Base-by-base conservation (phyloP, 2,797 vertebrate species). In the Takifugu rubripes region DNA sequence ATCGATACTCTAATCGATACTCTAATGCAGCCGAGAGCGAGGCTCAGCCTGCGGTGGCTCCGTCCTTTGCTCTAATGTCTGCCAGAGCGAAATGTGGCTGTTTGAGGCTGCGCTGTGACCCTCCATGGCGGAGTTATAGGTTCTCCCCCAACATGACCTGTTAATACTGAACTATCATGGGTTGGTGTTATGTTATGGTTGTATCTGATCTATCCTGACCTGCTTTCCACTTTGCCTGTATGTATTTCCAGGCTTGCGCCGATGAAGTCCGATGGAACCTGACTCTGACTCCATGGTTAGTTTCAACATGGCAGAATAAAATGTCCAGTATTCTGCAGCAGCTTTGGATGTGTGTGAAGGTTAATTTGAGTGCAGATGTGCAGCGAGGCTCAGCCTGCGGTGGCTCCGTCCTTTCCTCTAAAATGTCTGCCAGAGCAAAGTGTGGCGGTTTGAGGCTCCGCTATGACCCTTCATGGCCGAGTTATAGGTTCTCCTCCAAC, bases 361-460 rank as follows among this genome's bases (percentile, higher is more conserved):
- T 27, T 7, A n/a, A n/a, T 26, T 27, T 4, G 12, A 14, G 12
- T 49, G 45, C 87, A 89, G 83, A 48, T 55, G 56, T 79, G 77
- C 85, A 88, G 84, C 82, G 64, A 90, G 90, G 71, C 79, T 21
- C 8, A 63, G 79, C 77, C 45, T 71, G 53, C 7, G 0, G 87
- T 95, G 92, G 85, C 82, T 82, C 64, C 61, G 67, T 25, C 72
- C 92, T 89, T 91, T 93, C 91, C 92, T 94, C 25, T 46, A 64
- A 21, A 21, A 78, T 36, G 85, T 89, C 93, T 93, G 94, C 92
- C 49, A 94, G 79, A 95, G 70, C 87, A 7, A 72, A 0, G 7
- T 54, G 93, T 70, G 90, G 87, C 5, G 33, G 93, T 95, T 94
- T 94, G 93, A 95, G 93, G 92, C 93, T 89, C 82, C 70, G 70